Conservation (phyloP, 2,888 invertebrate species). For the Corbicula japonica region DNA sequence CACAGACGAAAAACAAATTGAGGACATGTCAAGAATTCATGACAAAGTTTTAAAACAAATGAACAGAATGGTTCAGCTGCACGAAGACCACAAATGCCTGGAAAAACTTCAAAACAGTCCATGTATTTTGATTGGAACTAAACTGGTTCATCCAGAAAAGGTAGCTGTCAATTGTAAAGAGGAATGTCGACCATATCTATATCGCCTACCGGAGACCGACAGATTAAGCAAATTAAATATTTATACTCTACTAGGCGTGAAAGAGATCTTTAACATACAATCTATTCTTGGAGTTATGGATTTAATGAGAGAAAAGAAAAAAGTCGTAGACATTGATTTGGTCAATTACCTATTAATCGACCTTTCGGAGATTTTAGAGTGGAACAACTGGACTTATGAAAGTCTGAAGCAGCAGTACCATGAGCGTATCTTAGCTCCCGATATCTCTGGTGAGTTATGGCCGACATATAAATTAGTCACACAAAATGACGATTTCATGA, state of each 20-base stretch:
- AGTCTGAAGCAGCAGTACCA: slow-evolving; percentile 41
- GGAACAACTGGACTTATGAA: background rate
- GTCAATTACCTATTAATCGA: slow-evolving; percentile 34
- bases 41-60: slow-evolving; percentile 66
- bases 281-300: slow-evolving; percentile 20
- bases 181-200: slow-evolving; percentile 15
- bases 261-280: background rate
- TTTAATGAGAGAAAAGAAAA: slow-evolving; percentile 2
- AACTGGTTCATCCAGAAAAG: background rate
- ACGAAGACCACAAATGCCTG: slow-evolving; percentile 36
- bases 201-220: background rate
- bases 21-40: slow-evolving; percentile 53
- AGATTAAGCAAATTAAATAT: slow-evolving; percentile 1
- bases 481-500: slow-evolving; percentile 72
- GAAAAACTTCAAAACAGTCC: background rate
- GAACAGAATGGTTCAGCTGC: slow-evolving; percentile 65
- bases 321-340: slow-evolving; percentile 21
- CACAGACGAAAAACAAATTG: slow-evolving; percentile 19
- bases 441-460: slow-evolving; percentile 68
- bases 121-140: slow-evolving; percentile 5
- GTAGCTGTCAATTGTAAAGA: background rate
- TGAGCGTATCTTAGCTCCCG: slow-evolving; percentile 68
- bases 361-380: slow-evolving; percentile 15
- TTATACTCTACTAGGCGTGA: slow-evolving; percentile 31
- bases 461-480: slow-evolving; percentile 70